These are phyloP conservation scores for Phalera bucephala DNA, from an alignment of 2,888 invertebrate genomes.

Conservation along the genomic window DNA sequence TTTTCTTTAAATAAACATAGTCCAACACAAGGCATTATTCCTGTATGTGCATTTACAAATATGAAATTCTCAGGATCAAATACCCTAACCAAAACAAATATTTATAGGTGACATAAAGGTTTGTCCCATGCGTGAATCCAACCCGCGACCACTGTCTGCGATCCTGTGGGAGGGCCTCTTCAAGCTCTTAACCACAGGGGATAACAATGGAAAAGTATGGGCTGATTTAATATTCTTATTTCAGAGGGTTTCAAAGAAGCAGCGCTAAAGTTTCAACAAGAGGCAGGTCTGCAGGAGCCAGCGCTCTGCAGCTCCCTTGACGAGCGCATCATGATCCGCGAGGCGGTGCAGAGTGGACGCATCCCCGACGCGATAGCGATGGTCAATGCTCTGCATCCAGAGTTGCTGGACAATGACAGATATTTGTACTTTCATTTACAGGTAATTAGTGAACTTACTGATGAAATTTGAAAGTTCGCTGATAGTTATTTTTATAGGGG, in stretches of 20 bases:
- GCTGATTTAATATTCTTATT: constrained; percentile 9
- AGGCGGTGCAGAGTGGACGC: constrained; percentile 95
- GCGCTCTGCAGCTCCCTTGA: constrained; percentile 90
- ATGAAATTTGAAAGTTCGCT: too few relatives aligned
- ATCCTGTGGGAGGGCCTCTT: neutral
- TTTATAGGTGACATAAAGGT: too few relatives aligned
- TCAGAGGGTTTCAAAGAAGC: constrained; percentile 97
- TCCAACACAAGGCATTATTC: too few relatives aligned
- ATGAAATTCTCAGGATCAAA: too few relatives aligned
- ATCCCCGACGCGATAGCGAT: constrained; percentile 96
- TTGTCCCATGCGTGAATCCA: too few relatives aligned
- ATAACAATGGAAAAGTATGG: too few relatives aligned
- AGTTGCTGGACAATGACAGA: constrained; percentile 96
- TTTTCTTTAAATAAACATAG: too few relatives aligned
- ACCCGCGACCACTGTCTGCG: too few relatives aligned
- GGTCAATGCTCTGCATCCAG: constrained; percentile 97
- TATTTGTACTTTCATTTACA: constrained; percentile 98
- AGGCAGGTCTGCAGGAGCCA: constrained; percentile 88
- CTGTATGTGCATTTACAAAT: too few relatives aligned
- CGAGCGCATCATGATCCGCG: constrained; percentile 95
- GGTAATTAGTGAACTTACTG: constrained; percentile 68
- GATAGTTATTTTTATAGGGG: too few relatives aligned
- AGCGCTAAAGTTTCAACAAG: constrained; percentile 97
- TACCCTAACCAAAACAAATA: too few relatives aligned
- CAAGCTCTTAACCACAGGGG: too few relatives aligned